phyloP scores from a whole-genome alignment of 2,888 invertebrate species.

The Caenorhabditis sp. region DNA sequence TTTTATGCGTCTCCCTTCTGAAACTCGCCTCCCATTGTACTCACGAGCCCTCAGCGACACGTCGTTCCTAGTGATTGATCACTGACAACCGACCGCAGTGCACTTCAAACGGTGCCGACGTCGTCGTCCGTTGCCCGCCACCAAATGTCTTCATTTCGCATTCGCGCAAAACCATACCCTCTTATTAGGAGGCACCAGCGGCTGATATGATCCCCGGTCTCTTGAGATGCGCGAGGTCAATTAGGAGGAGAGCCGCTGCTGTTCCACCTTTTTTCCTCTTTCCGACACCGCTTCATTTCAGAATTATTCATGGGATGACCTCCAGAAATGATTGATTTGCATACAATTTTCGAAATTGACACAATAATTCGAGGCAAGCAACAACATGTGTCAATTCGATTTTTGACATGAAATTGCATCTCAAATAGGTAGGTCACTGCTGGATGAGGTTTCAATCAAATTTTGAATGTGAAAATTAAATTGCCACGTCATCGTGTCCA shows the following conservation, averaged over 20 bases:
- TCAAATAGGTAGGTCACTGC: background rate
- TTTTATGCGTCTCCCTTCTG: conserved; percentile 1
- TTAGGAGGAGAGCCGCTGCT: conserved; percentile 33
- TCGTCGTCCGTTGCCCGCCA: background rate
- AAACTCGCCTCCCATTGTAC: background rate
- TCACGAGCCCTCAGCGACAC: background rate
- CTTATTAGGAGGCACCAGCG: conserved; percentile 9
- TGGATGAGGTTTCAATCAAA: conserved; percentile 18
- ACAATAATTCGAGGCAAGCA: conserved; percentile 25
- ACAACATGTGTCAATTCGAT: conserved; percentile 35
- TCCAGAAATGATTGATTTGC: conserved; percentile 38
- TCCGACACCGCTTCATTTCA: conserved; percentile 5
- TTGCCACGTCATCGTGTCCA: no score
- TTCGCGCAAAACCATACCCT: conserved; percentile 41
- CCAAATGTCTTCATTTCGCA: conserved; percentile 46
- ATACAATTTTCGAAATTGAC: conserved; percentile 36
- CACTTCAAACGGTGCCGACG: conserved; percentile 24
- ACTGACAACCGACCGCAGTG: conserved; percentile 20
- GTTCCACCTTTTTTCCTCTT: no score
- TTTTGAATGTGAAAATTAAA: conserved; percentile 7
- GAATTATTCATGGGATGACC: conserved; percentile 35
- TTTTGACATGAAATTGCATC: conserved; percentile 41
- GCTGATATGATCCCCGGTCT: conserved; percentile 34
- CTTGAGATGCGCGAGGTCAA: conserved; percentile 16
- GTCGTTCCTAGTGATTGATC: conserved; percentile 33